Evolutionary conservation across 2,797 vertebrate species (phyloP), one percentile per base, ranked within the genome.

Genomic region (Antennarius maculatus): DNA sequence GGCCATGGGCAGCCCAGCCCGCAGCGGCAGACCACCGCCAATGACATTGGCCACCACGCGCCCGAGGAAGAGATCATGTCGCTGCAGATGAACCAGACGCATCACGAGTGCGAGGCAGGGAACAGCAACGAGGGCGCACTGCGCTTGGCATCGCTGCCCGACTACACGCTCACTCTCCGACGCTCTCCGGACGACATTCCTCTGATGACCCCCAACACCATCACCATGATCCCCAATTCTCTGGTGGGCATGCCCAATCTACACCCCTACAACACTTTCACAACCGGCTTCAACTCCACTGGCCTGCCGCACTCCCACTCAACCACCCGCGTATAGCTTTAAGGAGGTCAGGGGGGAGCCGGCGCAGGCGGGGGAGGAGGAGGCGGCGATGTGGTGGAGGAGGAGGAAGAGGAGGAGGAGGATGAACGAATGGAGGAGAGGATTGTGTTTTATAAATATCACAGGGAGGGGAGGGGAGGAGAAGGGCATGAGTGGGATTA

Each of bases 171-270:
- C 86, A 98, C 97, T 17, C 91, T 99, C 85, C 94, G 97, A 66
- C 96, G 97, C 77, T 98, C 97, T 4, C 97, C 97, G 0, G 97
- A 99, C 1, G 97, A 99, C 94, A 98, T 99, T 85, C 97, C 97
- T 0, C 96, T 99, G 70, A 97, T 99, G 96, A 97, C 96, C 47
- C 97, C 97, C 83, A 99, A 98, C 91, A 98, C 97, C 86, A 99
- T 99, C 91, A 99, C 97, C 83, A 98, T 99, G 97, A 99, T 99
- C 79, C 97, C 97, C 86, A 99, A 98, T 88, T 99, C 97, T 15
- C 91, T 99, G 91, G 97, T 98, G 91, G 97, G 96, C 82, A 95
- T 99, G 92, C 97, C 97, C 88, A 97, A 96, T 81, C 90, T 99
- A 85, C 97, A 99, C 86, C 97, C 97, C 2, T 99, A 99, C 92